These are phyloP conservation scores for Sebastolobus altivelis DNA, from an alignment of 2,797 vertebrate genomes.

Conservation along the genomic window DNA sequence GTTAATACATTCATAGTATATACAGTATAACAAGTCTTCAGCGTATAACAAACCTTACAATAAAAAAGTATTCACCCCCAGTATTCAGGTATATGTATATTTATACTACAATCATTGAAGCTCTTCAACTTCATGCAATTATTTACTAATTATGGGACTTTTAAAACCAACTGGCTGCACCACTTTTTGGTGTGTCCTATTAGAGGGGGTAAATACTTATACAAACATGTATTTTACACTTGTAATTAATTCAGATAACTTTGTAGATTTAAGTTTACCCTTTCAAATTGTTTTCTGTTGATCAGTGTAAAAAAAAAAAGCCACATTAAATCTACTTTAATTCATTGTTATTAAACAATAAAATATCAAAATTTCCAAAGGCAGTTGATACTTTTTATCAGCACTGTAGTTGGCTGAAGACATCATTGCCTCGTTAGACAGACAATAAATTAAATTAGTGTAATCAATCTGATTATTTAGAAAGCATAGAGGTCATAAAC, in stretches of 20 bases:
- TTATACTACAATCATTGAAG: neutral
- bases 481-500: conserved; percentile 13
- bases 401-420: neutral
- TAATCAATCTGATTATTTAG: conserved; percentile 8
- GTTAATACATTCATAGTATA: neutral
- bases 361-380: neutral
- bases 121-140: neutral
- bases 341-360: neutral
- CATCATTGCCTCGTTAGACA: neutral
- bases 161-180: no score
- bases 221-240: neutral
- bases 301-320: neutral
- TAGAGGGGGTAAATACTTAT: neutral
- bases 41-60: neutral
- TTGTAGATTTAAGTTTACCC: neutral
- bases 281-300: neutral
- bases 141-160: no score
- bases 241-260: neutral
- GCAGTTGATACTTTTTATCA: neutral
- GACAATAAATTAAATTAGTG: conserved; percentile 4
- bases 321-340: neutral
- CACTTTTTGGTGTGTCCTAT: neutral
- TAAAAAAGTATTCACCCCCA: neutral
- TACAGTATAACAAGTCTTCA: neutral
- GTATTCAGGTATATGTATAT: neutral